Evolutionary conservation across 2,888 invertebrate species (phyloP).

Genomic region (Charanyca ferruginea): DNA sequence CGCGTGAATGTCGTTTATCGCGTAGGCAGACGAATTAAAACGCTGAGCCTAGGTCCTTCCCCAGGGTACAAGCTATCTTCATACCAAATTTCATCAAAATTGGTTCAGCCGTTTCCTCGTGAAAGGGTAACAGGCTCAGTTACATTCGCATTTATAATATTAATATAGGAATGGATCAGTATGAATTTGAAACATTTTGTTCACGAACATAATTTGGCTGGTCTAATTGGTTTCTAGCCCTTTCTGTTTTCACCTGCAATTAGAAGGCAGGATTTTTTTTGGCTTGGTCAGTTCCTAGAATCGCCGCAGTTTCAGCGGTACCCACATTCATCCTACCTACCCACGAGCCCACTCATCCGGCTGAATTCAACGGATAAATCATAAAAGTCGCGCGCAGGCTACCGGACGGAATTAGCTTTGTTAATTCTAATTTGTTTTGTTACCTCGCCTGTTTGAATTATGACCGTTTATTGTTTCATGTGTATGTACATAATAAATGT

Average conservation of each 20-base stretch:
- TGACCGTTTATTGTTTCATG: slow-evolving; percentile 71
- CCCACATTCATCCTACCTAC: slow-evolving; percentile 29
- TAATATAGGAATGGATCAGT: too few relatives aligned
- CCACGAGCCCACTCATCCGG: slow-evolving; percentile 57
- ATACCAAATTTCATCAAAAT: too few relatives aligned
- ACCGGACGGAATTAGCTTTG: slow-evolving; percentile 74
- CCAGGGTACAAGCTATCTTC: too few relatives aligned
- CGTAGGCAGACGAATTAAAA: too few relatives aligned
- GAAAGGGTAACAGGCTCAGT: too few relatives aligned
- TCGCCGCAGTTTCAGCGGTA: slow-evolving; percentile 2
- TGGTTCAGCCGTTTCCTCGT: too few relatives aligned
- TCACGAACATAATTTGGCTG: not conserved
- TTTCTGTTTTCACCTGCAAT: not conserved
- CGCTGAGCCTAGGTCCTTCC: too few relatives aligned
- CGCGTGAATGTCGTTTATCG: too few relatives aligned
- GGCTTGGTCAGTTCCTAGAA: not conserved
- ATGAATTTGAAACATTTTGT: not conserved
- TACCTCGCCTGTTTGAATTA: slow-evolving; percentile 65
- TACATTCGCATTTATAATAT: too few relatives aligned
- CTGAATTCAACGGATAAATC: slow-evolving; percentile 77
- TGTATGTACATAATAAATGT: slow-evolving; percentile 63
- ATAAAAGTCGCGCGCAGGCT: slow-evolving; percentile 74
- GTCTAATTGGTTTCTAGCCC: not conserved
- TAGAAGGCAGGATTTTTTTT: not conserved
- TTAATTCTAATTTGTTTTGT: slow-evolving; percentile 78